Conservation (phyloP, 2,888 invertebrate genomes). For the Lissocephala sabroskyi region DNA sequence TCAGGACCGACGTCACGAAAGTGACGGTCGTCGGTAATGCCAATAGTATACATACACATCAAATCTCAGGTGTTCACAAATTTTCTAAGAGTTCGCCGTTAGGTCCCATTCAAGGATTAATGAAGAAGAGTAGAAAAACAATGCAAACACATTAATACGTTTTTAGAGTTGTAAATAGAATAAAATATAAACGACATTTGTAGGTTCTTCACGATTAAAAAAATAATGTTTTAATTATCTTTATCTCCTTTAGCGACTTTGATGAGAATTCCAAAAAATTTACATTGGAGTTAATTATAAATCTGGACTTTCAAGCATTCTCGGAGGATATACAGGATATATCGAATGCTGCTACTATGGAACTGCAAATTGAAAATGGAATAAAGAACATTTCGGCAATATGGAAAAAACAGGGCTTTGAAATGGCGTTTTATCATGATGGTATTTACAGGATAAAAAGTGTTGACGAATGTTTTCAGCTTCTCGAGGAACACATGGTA, state of each 20-base stretch:
- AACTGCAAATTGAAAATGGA: conserved; percentile 87
- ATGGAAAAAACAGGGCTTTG: conserved; percentile 82
- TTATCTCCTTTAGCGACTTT: conserved; percentile 76
- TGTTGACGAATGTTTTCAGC: conserved; percentile 84
- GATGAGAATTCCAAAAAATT: conserved; percentile 85
- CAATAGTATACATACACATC: too few species aligned
- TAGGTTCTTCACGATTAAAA: not conserved
- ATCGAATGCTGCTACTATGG: conserved; percentile 91
- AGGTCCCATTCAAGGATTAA: too few species aligned
- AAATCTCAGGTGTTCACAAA: too few species aligned
- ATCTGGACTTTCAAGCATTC: conserved; percentile 86
- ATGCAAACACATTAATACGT: not conserved
- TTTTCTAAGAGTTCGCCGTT: too few species aligned
- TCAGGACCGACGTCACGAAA: too few species aligned
- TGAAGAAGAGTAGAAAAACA: too few species aligned
- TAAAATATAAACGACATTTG: not conserved
- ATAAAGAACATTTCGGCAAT: conserved; percentile 80
- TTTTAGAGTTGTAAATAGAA: not conserved
- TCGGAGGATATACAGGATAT: conserved; percentile 89
- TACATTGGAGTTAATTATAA: conserved; percentile 85
- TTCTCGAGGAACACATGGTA: conserved; percentile 87
- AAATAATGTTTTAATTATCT: not conserved
- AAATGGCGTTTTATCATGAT: conserved; percentile 81
- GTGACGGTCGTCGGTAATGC: too few species aligned
- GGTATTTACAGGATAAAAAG: conserved; percentile 80